Conservation (phyloP, 2,888 invertebrate genomes). For the Orthonychiurus folsomi region DNA sequence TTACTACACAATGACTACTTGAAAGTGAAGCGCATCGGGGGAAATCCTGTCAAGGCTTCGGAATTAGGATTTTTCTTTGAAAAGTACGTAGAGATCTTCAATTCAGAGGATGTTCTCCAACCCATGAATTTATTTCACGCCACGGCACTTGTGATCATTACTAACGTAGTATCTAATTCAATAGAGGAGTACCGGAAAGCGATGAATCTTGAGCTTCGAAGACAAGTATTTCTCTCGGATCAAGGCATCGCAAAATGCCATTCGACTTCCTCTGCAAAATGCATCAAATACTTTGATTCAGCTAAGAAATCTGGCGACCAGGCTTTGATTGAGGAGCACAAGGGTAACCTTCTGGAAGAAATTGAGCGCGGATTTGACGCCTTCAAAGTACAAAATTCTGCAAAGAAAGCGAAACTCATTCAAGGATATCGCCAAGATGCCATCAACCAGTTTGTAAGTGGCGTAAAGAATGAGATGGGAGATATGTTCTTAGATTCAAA, state of each 20-base stretch:
- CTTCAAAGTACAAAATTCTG: neutral
- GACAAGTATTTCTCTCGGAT: neutral
- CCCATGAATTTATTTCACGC: constrained; percentile 14
- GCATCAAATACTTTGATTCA: neutral
- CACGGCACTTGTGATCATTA: neutral
- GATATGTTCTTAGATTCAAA: neutral
- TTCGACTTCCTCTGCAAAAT: neutral
- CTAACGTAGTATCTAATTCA: neutral
- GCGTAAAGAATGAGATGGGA: neutral
- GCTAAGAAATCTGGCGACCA: neutral
- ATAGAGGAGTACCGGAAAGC: neutral
- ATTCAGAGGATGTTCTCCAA: constrained; percentile 17
- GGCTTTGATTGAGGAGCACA: neutral
- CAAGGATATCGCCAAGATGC: neutral
- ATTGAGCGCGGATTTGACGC: neutral
- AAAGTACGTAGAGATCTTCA: constrained; percentile 18
- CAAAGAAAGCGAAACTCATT: neutral
- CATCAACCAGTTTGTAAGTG: neutral
- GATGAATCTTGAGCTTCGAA: neutral
- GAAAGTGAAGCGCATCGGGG: constrained; percentile 15
- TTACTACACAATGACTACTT: constrained; percentile 11
- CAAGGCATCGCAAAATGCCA: neutral
- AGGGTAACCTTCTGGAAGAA: neutral
- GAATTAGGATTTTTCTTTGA: constrained; percentile 15
- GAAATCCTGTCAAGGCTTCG: constrained; percentile 10